Percentiles rank a stretch among this genome's conserved stretches.
phyloP scores from a whole-genome alignment of 2,888 invertebrate species.

The Papilio gigon region DNA sequence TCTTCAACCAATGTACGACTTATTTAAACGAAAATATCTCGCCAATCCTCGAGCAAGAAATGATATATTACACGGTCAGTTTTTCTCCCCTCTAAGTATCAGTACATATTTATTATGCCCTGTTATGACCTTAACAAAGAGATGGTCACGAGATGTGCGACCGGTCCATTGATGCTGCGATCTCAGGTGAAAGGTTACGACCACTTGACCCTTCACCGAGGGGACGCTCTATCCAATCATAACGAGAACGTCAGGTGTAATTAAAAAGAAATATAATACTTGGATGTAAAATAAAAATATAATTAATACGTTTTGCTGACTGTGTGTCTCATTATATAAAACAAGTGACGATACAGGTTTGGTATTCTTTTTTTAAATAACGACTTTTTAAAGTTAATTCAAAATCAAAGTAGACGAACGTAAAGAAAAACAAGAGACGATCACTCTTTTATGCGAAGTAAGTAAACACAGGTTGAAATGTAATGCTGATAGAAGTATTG shows the following conservation, averaged over 20 bases:
- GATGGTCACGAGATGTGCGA: constrained; percentile 35
- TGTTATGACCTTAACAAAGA: constrained; percentile 25
- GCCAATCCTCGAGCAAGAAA: neutral
- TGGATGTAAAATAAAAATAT: neutral
- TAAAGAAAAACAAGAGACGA: too few relatives aligned
- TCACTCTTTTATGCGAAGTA: too few relatives aligned
- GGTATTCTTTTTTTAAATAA: neutral
- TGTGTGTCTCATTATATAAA: neutral
- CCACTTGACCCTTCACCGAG: constrained; percentile 31
- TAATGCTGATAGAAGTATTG: too few relatives aligned
- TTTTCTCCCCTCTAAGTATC: constrained; percentile 10
- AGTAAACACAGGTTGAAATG: too few relatives aligned
- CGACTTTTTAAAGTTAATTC: too few relatives aligned
- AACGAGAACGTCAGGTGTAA: constrained; percentile 22
- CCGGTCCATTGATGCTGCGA: constrained; percentile 43
- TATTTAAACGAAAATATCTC: too few relatives aligned
- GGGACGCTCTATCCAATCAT: constrained; percentile 44
- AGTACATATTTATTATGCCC: constrained; percentile 25
- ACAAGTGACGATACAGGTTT: neutral
- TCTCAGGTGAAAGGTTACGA: constrained; percentile 47
- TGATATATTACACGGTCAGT: neutral
- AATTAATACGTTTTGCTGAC: neutral
- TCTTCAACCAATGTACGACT: too few relatives aligned
- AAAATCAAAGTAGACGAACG: too few relatives aligned
- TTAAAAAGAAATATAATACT: constrained; percentile 22